Evolutionary conservation across 1,140 invertebrate species (phyloP), one percentile per base, ranked within the genome.

Genomic region (Camponotus pennsylvanicus): DNA sequence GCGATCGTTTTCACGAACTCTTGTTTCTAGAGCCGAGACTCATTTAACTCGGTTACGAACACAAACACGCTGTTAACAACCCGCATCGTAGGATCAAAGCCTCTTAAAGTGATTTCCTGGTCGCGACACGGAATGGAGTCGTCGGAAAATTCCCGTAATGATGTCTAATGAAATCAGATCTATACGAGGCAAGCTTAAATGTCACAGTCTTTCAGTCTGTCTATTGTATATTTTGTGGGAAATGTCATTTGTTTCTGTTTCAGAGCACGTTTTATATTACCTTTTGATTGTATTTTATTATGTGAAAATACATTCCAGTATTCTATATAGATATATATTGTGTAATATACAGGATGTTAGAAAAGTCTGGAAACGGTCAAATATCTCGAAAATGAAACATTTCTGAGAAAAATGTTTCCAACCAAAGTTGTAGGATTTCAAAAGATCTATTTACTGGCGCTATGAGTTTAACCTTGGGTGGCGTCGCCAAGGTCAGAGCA

Each of bases 31-130:
- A 82, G 55, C 76, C 67, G 40, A 34, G 77, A 86, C 79, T 89
- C 92, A 83, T 89, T 92, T 89, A 92, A 93, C 89, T 92, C 77
- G 70, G 83, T 93, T 92, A 89, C 76, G 83, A 92, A 91, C 91
- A 92, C 91, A 93, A 92, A 92, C 89, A 93, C 87, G 80, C 71
- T 88, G 90, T 89, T 92, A 89, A 85, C 86, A 79, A 87, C 75
- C 89, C 86, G 82, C 91, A 90, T 92, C 82, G 79, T 49, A 87
- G 87, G 86, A 88, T 91, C 88, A 86, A 91, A 91, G 91, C 73
- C 61, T 69, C 52, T 87, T 92, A 91, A 92, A 85, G 63, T 79
- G 86, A 90, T 92, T 92, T 91, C 88, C 75, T 76, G 70, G 37
- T 73, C 78, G 78, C 77, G 70, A 61, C 52, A 76, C 13, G 59